These are phyloP conservation scores for Adelosebastes latens DNA, from an alignment of 2,797 vertebrate species.

Conservation along the genomic window DNA sequence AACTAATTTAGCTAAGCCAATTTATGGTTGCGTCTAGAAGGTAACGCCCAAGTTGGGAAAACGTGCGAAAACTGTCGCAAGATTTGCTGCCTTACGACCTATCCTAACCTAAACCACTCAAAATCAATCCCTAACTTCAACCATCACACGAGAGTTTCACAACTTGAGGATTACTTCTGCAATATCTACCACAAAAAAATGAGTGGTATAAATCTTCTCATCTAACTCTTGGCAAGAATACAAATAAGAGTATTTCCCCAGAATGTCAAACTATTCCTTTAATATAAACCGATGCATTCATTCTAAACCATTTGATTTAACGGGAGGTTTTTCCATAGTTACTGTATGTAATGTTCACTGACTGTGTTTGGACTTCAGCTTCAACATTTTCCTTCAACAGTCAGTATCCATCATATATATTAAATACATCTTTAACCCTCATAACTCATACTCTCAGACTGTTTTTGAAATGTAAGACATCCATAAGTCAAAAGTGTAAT, in stretches of 20 bases:
- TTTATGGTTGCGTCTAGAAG: neutral
- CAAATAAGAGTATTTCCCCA: neutral
- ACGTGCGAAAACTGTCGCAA: too few species aligned
- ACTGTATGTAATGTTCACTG: neutral
- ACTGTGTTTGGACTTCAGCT: neutral
- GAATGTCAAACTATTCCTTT: neutral
- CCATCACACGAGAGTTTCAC: too few species aligned
- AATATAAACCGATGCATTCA: neutral
- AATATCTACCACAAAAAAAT: neutral
- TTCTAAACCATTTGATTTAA: neutral
- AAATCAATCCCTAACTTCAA: too few species aligned
- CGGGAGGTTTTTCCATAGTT: neutral
- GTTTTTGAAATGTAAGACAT: slow-evolving; percentile 23
- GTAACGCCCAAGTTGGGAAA: too few species aligned
- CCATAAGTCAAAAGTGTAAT: slow-evolving; percentile 13
- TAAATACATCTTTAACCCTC: slow-evolving; percentile 8
- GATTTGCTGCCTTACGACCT: too few species aligned
- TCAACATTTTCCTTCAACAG: neutral
- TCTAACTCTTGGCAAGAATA: neutral
- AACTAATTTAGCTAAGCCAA: neutral
- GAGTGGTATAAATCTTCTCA: neutral
- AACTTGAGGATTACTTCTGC: too few species aligned
- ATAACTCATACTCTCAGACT: slow-evolving; percentile 13
- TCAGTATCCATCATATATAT: slow-evolving; percentile 16
- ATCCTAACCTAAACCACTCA: too few species aligned